A percentile compares a stretch with the other conserved stretches of the same genome.
Evolutionary conservation across 2,113 vertebrate species (phyloP).

Genomic region (Poeciliopsis occidentalis): DNA sequence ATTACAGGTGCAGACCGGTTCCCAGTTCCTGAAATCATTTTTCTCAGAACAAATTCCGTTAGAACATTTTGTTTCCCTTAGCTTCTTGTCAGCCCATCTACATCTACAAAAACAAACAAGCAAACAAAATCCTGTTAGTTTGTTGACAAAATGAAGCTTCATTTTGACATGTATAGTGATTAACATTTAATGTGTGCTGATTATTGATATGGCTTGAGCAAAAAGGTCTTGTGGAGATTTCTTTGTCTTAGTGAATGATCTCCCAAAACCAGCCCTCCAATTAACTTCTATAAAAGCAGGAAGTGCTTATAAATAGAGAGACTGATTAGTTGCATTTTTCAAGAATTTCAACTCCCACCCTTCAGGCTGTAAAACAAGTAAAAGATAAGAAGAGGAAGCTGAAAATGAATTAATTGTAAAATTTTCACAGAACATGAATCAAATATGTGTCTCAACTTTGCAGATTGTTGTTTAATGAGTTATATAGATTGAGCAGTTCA

Average conservation of each 20-base stretch:
- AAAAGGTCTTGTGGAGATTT: neutral
- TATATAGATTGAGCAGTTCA: too few relatives aligned
- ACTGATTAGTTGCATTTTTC: neutral
- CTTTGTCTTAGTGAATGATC: neutral
- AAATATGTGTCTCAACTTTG: neutral
- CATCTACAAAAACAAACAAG: neutral
- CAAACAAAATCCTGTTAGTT: neutral
- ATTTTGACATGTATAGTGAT: neutral
- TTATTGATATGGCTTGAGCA: neutral
- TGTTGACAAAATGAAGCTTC: neutral
- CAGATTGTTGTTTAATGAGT: too few relatives aligned
- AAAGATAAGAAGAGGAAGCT: neutral
- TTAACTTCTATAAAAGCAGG: neutral
- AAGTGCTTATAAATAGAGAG: neutral
- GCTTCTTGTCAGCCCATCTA: neutral
- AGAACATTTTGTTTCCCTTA: neutral
- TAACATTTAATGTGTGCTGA: neutral
- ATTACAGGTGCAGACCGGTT: slow-evolving; percentile 4
- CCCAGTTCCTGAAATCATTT: neutral
- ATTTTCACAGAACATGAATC: too few relatives aligned
- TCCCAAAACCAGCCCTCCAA: neutral
- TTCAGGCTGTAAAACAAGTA: neutral
- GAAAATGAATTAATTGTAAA: too few relatives aligned
- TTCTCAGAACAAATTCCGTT: neutral
- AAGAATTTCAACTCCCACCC: neutral